Evolutionary conservation across 2,888 invertebrate species (phyloP).

Genomic region (Scaptomyza caliginosa): DNA sequence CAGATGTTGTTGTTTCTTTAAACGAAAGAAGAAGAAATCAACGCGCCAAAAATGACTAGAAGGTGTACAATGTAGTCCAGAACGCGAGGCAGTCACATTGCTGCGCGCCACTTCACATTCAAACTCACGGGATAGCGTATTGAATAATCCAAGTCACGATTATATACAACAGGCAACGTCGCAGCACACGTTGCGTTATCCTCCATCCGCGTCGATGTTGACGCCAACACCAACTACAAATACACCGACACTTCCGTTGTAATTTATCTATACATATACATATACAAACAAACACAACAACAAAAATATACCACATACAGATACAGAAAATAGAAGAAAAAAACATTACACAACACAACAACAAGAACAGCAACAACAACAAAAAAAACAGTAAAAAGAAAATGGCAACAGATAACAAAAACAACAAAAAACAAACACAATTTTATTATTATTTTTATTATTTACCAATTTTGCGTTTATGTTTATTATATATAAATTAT

Average conservation of each 20-base stretch:
- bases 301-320: slow-evolving; percentile 17
- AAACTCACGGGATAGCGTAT: slow-evolving; percentile 86
- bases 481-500: slow-evolving; percentile 82
- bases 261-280: slow-evolving; percentile 76
- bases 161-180: slow-evolving; percentile 85
- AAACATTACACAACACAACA: slow-evolving; percentile 10
- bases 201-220: slow-evolving; percentile 85
- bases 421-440: slow-evolving; percentile 48
- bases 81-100: slow-evolving; percentile 87
- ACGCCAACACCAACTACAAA: slow-evolving; percentile 85
- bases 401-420: slow-evolving; percentile 55
- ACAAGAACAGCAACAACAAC: slow-evolving; percentile 35
- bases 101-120: slow-evolving; percentile 87
- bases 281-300: slow-evolving; percentile 21
- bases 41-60: slow-evolving; percentile 95
- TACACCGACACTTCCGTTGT: slow-evolving; percentile 85
- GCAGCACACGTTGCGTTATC: slow-evolving; percentile 85
- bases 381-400: slow-evolving; percentile 57
- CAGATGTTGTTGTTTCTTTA: slow-evolving; percentile 99
- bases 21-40: slow-evolving; percentile 99
- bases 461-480: slow-evolving; percentile 82
- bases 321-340: slow-evolving; percentile 7
- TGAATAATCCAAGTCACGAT: slow-evolving; percentile 86
- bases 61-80: slow-evolving; percentile 87
- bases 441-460: slow-evolving; percentile 82